Evolutionary conservation across 2,797 vertebrate genomes (phyloP).

Genomic region (Melanotaenia nigrans): DNA sequence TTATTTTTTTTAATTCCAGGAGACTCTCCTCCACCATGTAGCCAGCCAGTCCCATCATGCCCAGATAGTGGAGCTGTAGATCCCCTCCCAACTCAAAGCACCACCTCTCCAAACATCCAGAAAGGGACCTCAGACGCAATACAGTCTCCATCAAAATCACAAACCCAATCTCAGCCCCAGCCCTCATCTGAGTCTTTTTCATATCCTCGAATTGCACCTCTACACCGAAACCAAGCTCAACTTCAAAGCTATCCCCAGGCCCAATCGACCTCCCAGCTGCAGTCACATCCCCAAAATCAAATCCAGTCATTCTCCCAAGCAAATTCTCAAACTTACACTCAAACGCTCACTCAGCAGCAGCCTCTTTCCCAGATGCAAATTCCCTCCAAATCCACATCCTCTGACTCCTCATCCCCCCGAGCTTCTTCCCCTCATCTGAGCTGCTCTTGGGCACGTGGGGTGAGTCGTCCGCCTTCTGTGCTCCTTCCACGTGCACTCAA

Average conservation of each 20-base stretch:
- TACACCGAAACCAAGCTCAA: conserved; percentile 50
- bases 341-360: conserved; percentile 47
- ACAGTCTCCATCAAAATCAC: conserved; percentile 47
- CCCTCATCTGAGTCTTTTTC: conserved; percentile 46
- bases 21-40: conserved; percentile 60
- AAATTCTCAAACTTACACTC: conserved; percentile 41
- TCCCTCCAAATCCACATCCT: conserved; percentile 85
- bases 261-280: conserved; percentile 54
- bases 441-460: conserved; percentile 88
- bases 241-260: conserved; percentile 39
- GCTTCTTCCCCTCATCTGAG: conserved; percentile 79
- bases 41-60: conserved; percentile 58
- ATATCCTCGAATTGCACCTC: conserved; percentile 33
- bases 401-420: conserved; percentile 76
- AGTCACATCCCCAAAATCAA: conserved; percentile 43
- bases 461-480: conserved; percentile 90
- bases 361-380: conserved; percentile 47
- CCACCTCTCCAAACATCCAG: conserved; percentile 52
- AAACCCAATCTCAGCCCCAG: conserved; percentile 51
- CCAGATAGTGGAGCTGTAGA: conserved; percentile 54
- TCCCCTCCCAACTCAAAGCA: conserved; percentile 40
- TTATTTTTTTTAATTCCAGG: conserved; percentile 46
- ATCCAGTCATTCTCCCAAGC: conserved; percentile 56
- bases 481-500: conserved; percentile 93
- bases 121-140: conserved; percentile 43